A percentile compares a stretch with the other conserved stretches of the same genome.
phyloP scores from a whole-genome alignment of 1,140 invertebrate species.

The Propsilocerus akamusi region DNA sequence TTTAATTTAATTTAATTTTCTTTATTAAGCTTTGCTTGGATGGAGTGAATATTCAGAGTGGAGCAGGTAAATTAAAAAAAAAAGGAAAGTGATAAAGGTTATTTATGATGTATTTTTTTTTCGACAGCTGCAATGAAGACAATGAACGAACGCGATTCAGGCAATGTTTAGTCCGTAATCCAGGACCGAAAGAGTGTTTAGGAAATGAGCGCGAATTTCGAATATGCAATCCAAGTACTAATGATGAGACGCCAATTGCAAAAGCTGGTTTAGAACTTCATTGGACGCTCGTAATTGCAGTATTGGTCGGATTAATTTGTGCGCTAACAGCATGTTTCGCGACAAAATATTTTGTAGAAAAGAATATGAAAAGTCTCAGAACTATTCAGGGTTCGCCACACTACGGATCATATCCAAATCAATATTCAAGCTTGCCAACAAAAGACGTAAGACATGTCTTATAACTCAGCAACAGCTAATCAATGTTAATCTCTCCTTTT shows the following conservation, averaged over 20 bases:
- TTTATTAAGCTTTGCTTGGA: constrained; percentile 28
- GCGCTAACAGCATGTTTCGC: constrained; percentile 30
- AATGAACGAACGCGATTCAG: constrained; percentile 43
- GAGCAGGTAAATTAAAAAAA: too few species aligned
- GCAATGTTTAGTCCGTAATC: constrained; percentile 31
- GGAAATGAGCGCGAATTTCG: constrained; percentile 42
- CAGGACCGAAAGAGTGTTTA: constrained; percentile 36
- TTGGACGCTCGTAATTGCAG: constrained; percentile 19
- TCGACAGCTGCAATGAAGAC: constrained; percentile 38
- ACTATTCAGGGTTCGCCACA: constrained; percentile 38
- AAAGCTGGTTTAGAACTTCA: constrained; percentile 6
- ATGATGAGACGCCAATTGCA: not conserved
- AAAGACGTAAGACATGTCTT: constrained; percentile 37
- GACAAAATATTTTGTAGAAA: constrained; percentile 29
- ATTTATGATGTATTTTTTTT: too few species aligned
- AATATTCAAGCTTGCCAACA: constrained; percentile 60
- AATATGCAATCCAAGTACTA: constrained; percentile 30
- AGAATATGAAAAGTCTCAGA: constrained; percentile 27
- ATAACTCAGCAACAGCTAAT: too few species aligned
- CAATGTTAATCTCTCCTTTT: not conserved
- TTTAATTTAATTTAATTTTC: constrained; percentile 8
- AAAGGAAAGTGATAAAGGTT: too few species aligned
- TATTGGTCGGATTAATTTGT: constrained; percentile 23
- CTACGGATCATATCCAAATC: constrained; percentile 56
- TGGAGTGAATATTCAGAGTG: constrained; percentile 49